Base-by-base conservation (phyloP, 2,797 vertebrate genomes). In the Rallus crepitans region DNA sequence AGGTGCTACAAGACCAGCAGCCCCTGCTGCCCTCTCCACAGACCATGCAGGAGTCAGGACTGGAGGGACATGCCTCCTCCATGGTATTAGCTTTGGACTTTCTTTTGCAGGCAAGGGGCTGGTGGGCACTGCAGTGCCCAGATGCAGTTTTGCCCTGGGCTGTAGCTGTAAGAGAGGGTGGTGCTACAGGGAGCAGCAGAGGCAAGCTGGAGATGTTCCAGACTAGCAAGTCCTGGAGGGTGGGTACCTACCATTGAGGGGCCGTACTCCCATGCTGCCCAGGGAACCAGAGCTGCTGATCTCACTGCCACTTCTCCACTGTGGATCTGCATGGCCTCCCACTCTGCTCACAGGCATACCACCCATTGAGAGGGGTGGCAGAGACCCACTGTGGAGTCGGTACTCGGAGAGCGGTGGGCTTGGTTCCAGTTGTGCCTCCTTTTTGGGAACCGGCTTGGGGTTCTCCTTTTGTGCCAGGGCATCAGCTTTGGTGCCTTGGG, bases 161-260 rank as follows among this genome's bases (percentile, higher is more conserved):
- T 60, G 17, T 25, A 20, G 31, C 56, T 91, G 1, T 4, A 75
- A 20, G 25, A 52, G 33, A 31, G 7, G 7, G 12, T 45, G 30
- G 25, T 37, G 42, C 40, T 61, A 20, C 0, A 30, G 53, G 15
- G n/a, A 84, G 23, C 30, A 87, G 37, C 17, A 70, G 56, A 1
- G 39, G 59, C n/a, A 19, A 82, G 23, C 27, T 64, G 30, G 42
- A 87, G 57, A 33, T 17, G 10, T 11, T 81, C 35, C 61, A 70
- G 31, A 40, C 28, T 11, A 70, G 35, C n/a, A 42, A 0, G 1
- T 23, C 9, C 35, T 77, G 45, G 30, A 25, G 7, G 25, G 39
- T 18, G 25, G 33, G n/a, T 47, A 97, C 98, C 39, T 98, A 99
- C 99, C 99, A 39, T 99, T 98, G 50, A 98, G 97, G 5, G 98